Conservation (phyloP, 2,888 invertebrate genomes). For the Agrenia bidenticulata region DNA sequence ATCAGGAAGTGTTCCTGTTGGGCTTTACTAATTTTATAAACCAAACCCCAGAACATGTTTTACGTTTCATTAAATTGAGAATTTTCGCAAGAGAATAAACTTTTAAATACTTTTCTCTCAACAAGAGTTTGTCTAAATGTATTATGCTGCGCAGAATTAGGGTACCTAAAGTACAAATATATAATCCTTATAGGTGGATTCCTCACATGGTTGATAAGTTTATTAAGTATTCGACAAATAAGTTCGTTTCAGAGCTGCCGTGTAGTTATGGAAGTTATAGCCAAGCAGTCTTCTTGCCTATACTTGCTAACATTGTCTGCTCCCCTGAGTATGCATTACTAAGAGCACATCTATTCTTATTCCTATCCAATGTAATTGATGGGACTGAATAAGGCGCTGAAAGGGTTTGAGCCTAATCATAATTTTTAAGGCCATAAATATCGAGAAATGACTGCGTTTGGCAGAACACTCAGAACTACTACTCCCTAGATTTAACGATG, state of each 20-base stretch:
- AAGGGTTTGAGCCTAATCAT: conserved; percentile 1
- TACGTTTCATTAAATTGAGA: too few relatives aligned
- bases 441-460: conserved; percentile 2
- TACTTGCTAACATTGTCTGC: too few relatives aligned
- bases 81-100: not conserved
- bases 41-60: too few relatives aligned
- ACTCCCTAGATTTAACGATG: too few relatives aligned
- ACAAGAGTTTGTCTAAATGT: conserved; percentile 2
- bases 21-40: too few relatives aligned
- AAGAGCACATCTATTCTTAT: not conserved
- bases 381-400: not conserved
- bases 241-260: not conserved
- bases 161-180: too few relatives aligned
- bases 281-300: too few relatives aligned
- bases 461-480: not conserved
- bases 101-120: not conserved
- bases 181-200: too few relatives aligned
- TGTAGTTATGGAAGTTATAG: too few relatives aligned
- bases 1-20: too few relatives aligned
- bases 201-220: not conserved
- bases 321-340: too few relatives aligned
- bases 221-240: not conserved
- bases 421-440: conserved; percentile 6
- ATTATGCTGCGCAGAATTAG: not conserved
- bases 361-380: too few relatives aligned